These are phyloP conservation scores for Anhinga rufa DNA, from an alignment of 2,113 vertebrate genomes.

Conservation along the genomic window DNA sequence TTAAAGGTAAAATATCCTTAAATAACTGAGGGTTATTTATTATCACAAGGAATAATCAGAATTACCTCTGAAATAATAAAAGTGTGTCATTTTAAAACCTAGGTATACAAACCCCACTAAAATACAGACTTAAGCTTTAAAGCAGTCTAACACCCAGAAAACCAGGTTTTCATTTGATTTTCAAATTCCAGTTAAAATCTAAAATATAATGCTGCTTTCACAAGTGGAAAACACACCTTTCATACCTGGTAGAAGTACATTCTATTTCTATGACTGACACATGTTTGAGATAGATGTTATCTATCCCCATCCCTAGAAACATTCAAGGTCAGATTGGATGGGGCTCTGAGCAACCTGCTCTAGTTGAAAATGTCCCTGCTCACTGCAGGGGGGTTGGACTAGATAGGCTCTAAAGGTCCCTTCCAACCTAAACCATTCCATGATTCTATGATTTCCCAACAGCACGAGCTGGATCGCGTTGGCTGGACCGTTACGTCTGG, in stretches of 20 bases:
- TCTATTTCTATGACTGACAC: neutral
- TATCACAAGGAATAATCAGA: neutral
- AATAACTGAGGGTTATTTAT: neutral
- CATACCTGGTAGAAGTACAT: neutral
- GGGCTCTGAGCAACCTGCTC: too few species aligned
- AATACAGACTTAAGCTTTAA: neutral
- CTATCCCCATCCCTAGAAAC: too few species aligned
- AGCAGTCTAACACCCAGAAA: neutral
- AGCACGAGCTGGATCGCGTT: fast-evolving
- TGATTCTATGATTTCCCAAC: neutral
- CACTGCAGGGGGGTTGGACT: too few species aligned
- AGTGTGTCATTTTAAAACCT: neutral
- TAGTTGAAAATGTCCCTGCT: too few species aligned
- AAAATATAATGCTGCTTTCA: neutral
- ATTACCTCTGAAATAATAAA: neutral
- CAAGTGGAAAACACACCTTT: neutral
- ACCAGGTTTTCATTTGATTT: neutral
- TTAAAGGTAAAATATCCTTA: neutral
- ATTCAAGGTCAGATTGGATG: too few species aligned
- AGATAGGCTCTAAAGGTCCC: too few species aligned
- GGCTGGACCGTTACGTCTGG: neutral
- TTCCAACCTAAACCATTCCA: too few species aligned
- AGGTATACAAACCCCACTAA: neutral
- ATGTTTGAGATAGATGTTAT: neutral
- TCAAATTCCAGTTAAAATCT: neutral